Evolutionary conservation across 2,113 vertebrate genomes (phyloP).

Genomic region (Turnix velox): DNA sequence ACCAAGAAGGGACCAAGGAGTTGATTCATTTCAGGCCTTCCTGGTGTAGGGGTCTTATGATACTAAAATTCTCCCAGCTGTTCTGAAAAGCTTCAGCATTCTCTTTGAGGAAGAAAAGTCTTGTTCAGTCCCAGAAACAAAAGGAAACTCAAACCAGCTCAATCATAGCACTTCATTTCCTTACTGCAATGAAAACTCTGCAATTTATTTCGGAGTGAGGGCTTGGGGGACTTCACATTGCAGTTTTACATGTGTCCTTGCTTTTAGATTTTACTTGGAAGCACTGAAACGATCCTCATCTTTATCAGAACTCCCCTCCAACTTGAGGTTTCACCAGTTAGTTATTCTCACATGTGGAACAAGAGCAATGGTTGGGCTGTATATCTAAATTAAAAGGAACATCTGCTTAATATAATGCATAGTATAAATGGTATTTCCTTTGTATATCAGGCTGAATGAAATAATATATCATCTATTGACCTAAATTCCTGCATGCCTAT

Average conservation of each 20-base stretch:
- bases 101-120: neutral
- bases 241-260: neutral
- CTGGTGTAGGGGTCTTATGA: neutral
- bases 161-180: neutral
- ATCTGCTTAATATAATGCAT: conserved; percentile 11
- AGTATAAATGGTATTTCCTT: conserved; percentile 21
- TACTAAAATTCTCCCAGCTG: neutral
- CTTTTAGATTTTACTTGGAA: neutral
- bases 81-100: neutral
- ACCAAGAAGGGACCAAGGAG: neutral
- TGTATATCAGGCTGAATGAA: neutral
- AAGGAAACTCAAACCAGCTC: neutral
- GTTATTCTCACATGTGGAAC: neutral
- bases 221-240: neutral
- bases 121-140: neutral
- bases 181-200: neutral
- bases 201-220: neutral
- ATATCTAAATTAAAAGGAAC: conserved; percentile 26
- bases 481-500: neutral
- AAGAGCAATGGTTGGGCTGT: neutral
- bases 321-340: neutral
- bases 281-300: neutral
- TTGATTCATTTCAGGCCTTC: neutral
- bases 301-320: neutral
- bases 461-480: neutral